A percentile compares a stretch with the other conserved stretches of the same genome.
Evolutionary conservation across 2,888 invertebrate species (phyloP).

Genomic region (Rhamphomyia laevipes): DNA sequence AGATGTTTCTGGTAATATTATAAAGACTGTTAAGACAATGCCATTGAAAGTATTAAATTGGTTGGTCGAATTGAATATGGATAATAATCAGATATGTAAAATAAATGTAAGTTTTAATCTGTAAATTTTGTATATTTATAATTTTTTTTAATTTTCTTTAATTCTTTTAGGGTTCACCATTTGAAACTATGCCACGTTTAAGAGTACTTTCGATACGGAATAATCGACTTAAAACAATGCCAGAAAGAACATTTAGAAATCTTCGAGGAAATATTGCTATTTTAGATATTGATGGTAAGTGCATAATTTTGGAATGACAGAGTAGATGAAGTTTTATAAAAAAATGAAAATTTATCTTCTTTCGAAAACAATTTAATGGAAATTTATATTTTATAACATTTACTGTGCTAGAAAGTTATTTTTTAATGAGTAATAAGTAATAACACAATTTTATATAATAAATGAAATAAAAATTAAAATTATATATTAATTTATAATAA

Average conservation of each 20-base stretch:
- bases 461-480: too few relatives aligned
- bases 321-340: too few relatives aligned
- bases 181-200: slow-evolving; percentile 73
- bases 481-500: too few relatives aligned
- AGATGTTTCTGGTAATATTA: slow-evolving; percentile 69
- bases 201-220: slow-evolving; percentile 65
- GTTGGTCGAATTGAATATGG: slow-evolving; percentile 75
- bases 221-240: slow-evolving; percentile 61
- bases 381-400: too few relatives aligned
- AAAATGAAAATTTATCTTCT: not conserved
- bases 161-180: slow-evolving; percentile 51
- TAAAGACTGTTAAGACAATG: slow-evolving; percentile 57
- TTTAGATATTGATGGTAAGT: slow-evolving; percentile 67
- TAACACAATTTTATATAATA: too few relatives aligned
- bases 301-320: too few relatives aligned
- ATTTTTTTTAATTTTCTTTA: not conserved
- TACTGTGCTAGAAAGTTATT: too few relatives aligned
- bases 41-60: slow-evolving; percentile 65
- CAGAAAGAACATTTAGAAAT: slow-evolving; percentile 62
- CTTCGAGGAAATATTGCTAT: slow-evolving; percentile 70
- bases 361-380: too few relatives aligned
- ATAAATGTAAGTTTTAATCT: slow-evolving; percentile 42
- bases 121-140: too few relatives aligned
- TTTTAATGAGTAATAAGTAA: too few relatives aligned
- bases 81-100: slow-evolving; percentile 70